Conservation (phyloP, 2,888 invertebrate species). For the Bellardia bayeri region DNA sequence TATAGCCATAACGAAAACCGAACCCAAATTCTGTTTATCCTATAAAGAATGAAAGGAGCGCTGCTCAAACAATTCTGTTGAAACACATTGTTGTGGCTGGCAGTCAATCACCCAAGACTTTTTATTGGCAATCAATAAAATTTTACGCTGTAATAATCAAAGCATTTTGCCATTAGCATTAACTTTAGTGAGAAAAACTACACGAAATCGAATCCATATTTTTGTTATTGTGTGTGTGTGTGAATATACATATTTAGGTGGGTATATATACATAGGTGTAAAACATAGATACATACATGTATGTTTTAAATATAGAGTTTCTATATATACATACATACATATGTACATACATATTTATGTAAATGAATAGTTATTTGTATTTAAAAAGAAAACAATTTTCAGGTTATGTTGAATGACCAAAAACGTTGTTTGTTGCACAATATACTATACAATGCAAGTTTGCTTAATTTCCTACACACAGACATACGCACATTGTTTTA, state of each 20-base stretch:
- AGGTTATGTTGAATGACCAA: too few species aligned
- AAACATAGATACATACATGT: neutral
- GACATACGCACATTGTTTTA: too few species aligned
- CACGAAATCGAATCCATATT: neutral
- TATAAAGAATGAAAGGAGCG: neutral
- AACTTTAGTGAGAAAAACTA: constrained; percentile 77
- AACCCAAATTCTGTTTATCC: constrained; percentile 26
- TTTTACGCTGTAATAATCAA: constrained; percentile 83
- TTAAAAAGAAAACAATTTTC: too few species aligned
- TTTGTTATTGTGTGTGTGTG: constrained; percentile 4
- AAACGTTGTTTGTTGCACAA: too few species aligned
- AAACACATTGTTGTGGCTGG: constrained; percentile 25
- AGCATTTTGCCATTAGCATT: constrained; percentile 81
- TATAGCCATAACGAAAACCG: constrained; percentile 20
- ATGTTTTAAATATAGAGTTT: neutral
- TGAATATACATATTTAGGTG: neutral
- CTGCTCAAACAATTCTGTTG: neutral
- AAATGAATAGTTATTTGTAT: too few species aligned
- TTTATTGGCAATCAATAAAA: constrained; percentile 82
- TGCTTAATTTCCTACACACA: too few species aligned
- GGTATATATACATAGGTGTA: neutral
- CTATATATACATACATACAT: too few species aligned
- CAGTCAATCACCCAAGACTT: constrained; percentile 67
- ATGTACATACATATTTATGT: too few species aligned
- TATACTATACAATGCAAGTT: too few species aligned